Base-by-base conservation (phyloP, 2,797 vertebrate genomes). In the Microchirus variegatus region DNA sequence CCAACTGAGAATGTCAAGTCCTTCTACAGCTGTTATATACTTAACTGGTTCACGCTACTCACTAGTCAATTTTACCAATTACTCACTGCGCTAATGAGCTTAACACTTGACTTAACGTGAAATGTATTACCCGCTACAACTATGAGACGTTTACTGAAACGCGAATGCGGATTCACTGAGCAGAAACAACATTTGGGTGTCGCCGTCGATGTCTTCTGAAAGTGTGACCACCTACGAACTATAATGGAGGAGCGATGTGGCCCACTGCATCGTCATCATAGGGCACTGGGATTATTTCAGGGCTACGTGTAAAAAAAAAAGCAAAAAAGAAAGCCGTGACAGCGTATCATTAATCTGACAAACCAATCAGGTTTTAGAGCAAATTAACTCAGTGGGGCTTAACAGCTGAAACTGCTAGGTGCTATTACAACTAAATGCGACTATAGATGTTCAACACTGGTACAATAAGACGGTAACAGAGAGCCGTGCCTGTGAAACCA, bases 1-100 rank as follows among this genome's bases (percentile, higher is more conserved):
- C 12, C 44, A 43, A 44, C 11, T 55, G 47, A 40, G 35, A 58
- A 59, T 8, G 9, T 35, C 16, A 6, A 11, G 38, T 15, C 47
- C 14, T 15, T 61, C 51, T 43, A 38, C 36, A 38, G n/a, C 26
- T 59, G 47, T 22, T 22, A 58, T 52, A 36, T 52, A 45, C 11
- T 61, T 63, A 31, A 60, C 52, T 9, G 37, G 53, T 53, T 64
- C 46, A 54, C 48, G 59, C 42, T 65, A 57, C 22, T 49, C 22
- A 53, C 53, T n/a, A 38, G 47, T 55, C 50, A 55, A 63, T 58
- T 17, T 22, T n/a, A 44, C 43, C 41, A 63, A 64, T 64, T 59
- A 64, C 48, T 73, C 58, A 52, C 54, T 17, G 19, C 46, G 51
- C 50, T 70, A 78, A 81, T 81, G 68, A 68, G 62, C 62, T 37